Evolutionary conservation across 1,140 invertebrate species (phyloP), one percentile per base, ranked within the genome.

Genomic region (Rhagoletis pomonella): DNA sequence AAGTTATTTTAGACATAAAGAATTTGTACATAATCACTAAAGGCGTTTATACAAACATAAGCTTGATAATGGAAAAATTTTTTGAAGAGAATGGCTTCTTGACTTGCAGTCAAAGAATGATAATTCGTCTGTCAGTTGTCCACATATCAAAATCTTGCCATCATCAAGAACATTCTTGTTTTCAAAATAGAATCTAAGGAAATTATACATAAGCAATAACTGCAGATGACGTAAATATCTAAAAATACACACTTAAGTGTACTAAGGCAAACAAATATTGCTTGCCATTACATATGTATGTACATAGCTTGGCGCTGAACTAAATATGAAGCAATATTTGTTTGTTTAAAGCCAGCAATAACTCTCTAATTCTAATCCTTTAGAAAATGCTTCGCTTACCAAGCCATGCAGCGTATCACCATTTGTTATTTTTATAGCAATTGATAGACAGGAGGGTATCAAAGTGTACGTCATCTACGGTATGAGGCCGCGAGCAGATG

Each of bases 181-280:
- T 55, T 55, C 55, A 81, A 19, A 55, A 55, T 73, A 73, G 67
- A 50, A 81, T 86, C 12, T n/a, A 62, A 62, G 60, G 62, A 86
- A 65, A 86, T 62, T 62, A 59, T 55, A 81, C 73, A 58, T 10
- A 87, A 84, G 84, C 55, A 81, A 62, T 88, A 50, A 73, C 50
- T n/a, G 58, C 19, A 87, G 19, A 88, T 88, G 87, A 88, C 87
- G 87, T 88, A 88, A 88, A 88, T 73, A 12, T 85, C 84, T 86
- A 86, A 88, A 88, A 86, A 88, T 88, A 81, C n/a, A n/a, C 14
- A 14, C 73, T 47, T 55, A 58, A 81, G 47, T 50, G 7, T 81
- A 81, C 55, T 81, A 50, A n/a, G 55, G 44, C 47, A 55, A 81
- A 42, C 47, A 81, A 77, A 77, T 77, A 7, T n/a, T 69, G 2